Percentiles rank a stretch among this genome's conserved stretches.
Evolutionary conservation across 2,797 vertebrate species (phyloP).

Genomic region (Smutsia gigantea): DNA sequence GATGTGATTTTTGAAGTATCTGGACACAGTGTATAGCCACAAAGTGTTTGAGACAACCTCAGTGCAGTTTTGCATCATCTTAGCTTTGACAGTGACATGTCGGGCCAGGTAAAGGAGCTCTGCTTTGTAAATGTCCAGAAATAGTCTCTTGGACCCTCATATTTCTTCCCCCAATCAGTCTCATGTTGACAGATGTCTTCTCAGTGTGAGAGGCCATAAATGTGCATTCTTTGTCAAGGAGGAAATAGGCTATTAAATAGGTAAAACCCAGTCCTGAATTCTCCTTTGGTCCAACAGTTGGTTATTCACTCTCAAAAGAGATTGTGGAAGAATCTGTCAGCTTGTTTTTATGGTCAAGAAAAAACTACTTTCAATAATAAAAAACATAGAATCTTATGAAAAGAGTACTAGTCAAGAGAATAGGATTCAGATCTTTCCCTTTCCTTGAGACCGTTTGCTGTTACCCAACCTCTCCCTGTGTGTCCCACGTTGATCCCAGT

Average conservation of each 20-base stretch:
- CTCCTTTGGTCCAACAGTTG: neutral
- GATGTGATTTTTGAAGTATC: neutral
- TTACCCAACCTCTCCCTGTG: neutral
- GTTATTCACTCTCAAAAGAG: neutral
- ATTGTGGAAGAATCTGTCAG: neutral
- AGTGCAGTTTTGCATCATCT: neutral
- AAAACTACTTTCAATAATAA: neutral
- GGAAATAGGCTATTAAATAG: neutral
- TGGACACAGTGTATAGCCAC: neutral
- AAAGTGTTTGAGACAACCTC: neutral
- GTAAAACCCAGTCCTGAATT: neutral
- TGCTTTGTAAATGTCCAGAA: neutral
- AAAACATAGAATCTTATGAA: neutral
- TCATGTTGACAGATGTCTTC: neutral
- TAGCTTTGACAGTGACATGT: neutral
- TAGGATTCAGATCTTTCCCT: neutral
- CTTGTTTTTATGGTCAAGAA: neutral
- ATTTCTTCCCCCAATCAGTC: neutral
- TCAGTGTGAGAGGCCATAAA: neutral
- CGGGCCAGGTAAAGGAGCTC: neutral
- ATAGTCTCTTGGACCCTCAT: neutral
- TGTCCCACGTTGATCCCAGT: neutral
- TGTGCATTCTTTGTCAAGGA: neutral
- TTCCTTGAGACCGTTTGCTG: constrained; percentile 11
- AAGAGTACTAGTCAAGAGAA: neutral